A percentile compares a stretch with the other conserved stretches of the same genome.
Conservation (phyloP, 37 sponge, comb jelly and placozoan species). For the Ephydatia muelleri region DNA sequence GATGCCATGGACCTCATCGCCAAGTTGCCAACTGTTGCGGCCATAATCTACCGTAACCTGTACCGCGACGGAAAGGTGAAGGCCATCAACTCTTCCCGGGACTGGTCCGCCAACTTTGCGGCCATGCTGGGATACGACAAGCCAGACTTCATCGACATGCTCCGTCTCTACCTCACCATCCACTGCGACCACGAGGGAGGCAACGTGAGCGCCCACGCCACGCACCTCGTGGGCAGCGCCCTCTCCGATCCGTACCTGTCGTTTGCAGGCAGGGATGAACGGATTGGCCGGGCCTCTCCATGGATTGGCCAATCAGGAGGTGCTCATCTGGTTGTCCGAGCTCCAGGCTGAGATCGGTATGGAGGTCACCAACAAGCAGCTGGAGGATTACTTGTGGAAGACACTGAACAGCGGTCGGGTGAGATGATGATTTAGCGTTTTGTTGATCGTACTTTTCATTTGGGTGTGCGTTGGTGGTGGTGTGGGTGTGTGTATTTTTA, state of each 20-base stretch:
- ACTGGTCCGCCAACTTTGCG: slow-evolving; percentile 97
- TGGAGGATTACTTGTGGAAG: slow-evolving; percentile 88
- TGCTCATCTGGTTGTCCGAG: slow-evolving; percentile 93
- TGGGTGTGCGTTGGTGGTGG: not conserved
- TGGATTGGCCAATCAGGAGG: slow-evolving; percentile 90
- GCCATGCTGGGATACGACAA: slow-evolving; percentile 89
- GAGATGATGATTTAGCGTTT: not conserved
- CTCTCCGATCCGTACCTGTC: slow-evolving; percentile 98
- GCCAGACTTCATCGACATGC: slow-evolving; percentile 72
- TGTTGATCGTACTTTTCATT: not conserved
- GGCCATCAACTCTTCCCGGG: slow-evolving; percentile 79
- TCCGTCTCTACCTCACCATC: slow-evolving; percentile 97
- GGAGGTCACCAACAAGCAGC: slow-evolving; percentile 80
- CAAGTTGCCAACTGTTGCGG: slow-evolving; percentile 92
- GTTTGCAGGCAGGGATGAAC: slow-evolving; percentile 95
- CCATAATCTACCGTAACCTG: slow-evolving; percentile 86
- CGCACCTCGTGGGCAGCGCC: slow-evolving; percentile 93
- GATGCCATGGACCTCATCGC: slow-evolving; percentile 98
- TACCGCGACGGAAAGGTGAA: slow-evolving; percentile 88
- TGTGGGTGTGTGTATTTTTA: not conserved
- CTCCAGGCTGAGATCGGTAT: slow-evolving; percentile 76
- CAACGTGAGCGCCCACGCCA: slow-evolving; percentile 96
- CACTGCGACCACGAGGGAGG: slow-evolving; percentile 99
- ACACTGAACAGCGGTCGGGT: slow-evolving; percentile 94
- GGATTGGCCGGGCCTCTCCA: slow-evolving; percentile 98